These are phyloP conservation scores for Alectura lathami DNA, from an alignment of 2,113 vertebrate genomes.

Conservation along the genomic window DNA sequence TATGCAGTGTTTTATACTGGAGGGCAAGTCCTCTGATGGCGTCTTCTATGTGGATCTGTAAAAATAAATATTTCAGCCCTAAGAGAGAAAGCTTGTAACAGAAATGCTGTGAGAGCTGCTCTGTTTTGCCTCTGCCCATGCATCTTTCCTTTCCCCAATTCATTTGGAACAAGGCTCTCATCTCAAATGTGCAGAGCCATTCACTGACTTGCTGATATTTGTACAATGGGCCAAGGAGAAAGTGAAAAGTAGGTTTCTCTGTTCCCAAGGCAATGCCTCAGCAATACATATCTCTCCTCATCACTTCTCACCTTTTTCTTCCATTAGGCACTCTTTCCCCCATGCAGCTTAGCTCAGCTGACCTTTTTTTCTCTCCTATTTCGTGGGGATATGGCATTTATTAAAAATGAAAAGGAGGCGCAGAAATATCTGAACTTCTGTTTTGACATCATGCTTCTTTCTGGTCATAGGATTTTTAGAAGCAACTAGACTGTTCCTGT, in stretches of 20 bases:
- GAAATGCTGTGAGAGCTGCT: accelerated
- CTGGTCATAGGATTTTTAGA: background rate
- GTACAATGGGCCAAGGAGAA: background rate
- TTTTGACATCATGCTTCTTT: background rate
- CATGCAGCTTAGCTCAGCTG: background rate
- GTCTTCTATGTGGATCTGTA: background rate
- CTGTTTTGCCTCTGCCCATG: background rate
- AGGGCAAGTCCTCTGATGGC: background rate
- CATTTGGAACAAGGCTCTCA: accelerated
- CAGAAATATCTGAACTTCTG: background rate
- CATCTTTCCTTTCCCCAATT: background rate
- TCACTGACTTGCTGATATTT: background rate
- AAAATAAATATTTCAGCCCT: background rate
- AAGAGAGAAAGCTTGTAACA: background rate
- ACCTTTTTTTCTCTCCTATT: background rate
- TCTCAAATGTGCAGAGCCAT: background rate
- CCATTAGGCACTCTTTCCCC: background rate
- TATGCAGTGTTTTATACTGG: background rate
- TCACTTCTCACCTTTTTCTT: background rate
- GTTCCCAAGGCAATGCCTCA: background rate
- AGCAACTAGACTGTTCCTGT: background rate
- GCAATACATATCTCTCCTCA: background rate
- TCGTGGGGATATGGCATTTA: background rate
- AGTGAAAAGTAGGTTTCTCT: background rate
- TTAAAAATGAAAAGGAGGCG: constrained; percentile 18